A percentile compares a stretch with the other conserved stretches of the same genome.
phyloP scores from a whole-genome alignment of 1,140 invertebrate species.

The Paraescarpia echinospica region DNA sequence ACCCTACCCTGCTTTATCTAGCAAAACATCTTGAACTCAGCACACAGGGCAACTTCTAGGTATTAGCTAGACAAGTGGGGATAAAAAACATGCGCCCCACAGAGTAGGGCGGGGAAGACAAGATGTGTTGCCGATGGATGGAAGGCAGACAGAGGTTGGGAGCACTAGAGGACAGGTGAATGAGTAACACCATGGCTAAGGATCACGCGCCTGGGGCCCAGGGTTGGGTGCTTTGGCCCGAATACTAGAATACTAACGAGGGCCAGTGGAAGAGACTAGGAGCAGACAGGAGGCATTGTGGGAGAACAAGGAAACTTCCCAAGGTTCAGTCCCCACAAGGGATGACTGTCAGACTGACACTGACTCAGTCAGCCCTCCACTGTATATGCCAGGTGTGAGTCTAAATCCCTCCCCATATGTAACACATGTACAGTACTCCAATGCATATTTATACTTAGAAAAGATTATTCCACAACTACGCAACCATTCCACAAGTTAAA shows the following conservation, averaged over 20 bases:
- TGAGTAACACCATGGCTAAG: neutral
- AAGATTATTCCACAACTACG: neutral
- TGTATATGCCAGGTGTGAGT: no score
- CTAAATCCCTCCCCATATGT: no score
- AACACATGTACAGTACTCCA: no score
- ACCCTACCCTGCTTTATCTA: neutral
- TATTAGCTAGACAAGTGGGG: neutral
- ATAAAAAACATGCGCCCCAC: neutral
- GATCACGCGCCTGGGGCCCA: no score
- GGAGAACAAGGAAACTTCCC: no score
- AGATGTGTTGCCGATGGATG: neutral
- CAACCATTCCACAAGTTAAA: neutral
- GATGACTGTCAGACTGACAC: no score
- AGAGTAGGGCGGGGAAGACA: neutral
- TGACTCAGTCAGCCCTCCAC: no score
- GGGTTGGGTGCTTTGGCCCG: no score
- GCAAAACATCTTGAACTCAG: neutral
- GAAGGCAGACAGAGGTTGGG: neutral
- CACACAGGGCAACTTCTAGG: neutral
- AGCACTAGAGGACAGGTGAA: neutral
- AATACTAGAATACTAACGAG: no score
- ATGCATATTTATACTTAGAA: neutral
- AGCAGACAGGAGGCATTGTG: no score
- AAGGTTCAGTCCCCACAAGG: no score
- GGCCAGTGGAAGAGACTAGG: no score